Conservation (phyloP, 2,888 invertebrate species). For the Patella depressa region DNA sequence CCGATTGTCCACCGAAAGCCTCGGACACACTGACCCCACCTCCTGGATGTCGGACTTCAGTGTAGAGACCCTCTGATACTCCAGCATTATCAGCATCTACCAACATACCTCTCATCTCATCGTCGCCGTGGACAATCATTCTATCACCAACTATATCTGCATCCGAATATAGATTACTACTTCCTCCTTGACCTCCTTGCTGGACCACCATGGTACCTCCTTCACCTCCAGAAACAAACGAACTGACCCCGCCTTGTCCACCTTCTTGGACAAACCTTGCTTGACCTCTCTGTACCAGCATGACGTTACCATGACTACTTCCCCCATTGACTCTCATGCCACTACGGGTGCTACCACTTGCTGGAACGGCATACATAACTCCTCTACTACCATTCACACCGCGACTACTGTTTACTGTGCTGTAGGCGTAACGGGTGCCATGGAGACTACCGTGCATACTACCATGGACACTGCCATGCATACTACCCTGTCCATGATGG, state of each 20-base stretch:
- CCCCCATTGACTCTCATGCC: neutral
- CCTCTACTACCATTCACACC: neutral
- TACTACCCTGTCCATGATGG: conserved; percentile 46
- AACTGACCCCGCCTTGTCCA: neutral
- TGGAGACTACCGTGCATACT: conserved; percentile 1
- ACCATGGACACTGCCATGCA: conserved; percentile 28
- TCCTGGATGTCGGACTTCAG: neutral
- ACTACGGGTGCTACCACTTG: neutral
- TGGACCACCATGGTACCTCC: neutral
- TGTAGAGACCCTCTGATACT: neutral
- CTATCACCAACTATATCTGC: neutral
- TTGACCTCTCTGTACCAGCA: neutral
- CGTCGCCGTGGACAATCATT: neutral
- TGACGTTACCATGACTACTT: neutral
- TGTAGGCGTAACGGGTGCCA: neutral
- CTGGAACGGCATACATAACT: neutral
- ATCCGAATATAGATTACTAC: neutral
- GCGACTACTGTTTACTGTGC: neutral
- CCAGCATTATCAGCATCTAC: neutral
- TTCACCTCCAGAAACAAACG: neutral
- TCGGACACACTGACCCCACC: conserved; percentile 7
- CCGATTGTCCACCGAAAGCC: neutral
- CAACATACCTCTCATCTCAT: no score
- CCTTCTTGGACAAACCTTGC: neutral
- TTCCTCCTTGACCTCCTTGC: neutral